Percentiles rank a stretch among this genome's conserved stretches.
Evolutionary conservation across 2,888 invertebrate genomes (phyloP).

Genomic region (Perizoma affinitatum): DNA sequence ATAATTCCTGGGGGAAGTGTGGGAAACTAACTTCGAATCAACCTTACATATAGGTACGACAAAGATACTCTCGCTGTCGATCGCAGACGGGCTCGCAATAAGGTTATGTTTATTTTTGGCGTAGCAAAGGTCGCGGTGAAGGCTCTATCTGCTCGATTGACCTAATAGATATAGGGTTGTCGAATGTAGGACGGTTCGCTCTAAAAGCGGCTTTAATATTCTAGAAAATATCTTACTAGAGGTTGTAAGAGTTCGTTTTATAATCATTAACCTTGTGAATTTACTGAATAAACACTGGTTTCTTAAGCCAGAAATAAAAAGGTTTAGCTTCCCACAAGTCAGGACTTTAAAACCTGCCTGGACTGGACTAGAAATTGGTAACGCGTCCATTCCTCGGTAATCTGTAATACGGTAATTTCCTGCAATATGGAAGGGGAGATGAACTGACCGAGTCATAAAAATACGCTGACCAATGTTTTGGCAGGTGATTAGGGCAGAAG

Average conservation of each 20-base stretch:
- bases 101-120: conserved; percentile 29
- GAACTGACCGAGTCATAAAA: conserved; percentile 13
- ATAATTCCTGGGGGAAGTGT: too few relatives aligned
- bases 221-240: too few relatives aligned
- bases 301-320: too few relatives aligned
- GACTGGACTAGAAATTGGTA: not conserved
- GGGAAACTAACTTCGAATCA: too few relatives aligned
- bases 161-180: conserved; percentile 3
- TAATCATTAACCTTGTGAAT: too few relatives aligned
- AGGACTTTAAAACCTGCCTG: too few relatives aligned
- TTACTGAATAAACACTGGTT: too few relatives aligned
- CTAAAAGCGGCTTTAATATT: too few relatives aligned
- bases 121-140: conserved; percentile 28
- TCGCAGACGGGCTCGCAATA: conserved; percentile 2
- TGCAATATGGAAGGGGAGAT: conserved; percentile 18
- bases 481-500: conserved; percentile 9
- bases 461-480: conserved; percentile 24
- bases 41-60: too few relatives aligned
- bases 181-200: not conserved
- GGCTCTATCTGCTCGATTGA: conserved; percentile 14
- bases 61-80: not conserved
- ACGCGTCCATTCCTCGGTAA: conserved; percentile 6
- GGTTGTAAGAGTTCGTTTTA: too few relatives aligned
- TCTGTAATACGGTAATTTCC: conserved; percentile 10
- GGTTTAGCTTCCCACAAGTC: too few relatives aligned